These are phyloP conservation scores for Zaprionus nigranus DNA, from an alignment of 1,140 invertebrate species.

Conservation along the genomic window DNA sequence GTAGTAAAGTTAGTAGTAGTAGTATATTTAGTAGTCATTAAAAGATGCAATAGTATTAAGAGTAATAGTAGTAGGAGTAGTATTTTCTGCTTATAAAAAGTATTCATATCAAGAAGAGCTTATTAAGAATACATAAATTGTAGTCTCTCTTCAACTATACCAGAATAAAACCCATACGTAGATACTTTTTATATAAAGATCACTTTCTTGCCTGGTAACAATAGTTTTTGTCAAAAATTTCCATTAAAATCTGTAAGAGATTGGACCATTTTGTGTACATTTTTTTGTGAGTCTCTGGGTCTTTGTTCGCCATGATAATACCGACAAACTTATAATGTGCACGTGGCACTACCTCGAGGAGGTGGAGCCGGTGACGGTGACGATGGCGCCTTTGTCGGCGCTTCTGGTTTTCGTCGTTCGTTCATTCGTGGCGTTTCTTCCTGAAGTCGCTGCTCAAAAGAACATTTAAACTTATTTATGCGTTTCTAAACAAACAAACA, in stretches of 20 bases:
- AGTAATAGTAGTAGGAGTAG: too few relatives aligned
- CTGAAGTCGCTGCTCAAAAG: constrained; percentile 26
- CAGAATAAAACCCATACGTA: not conserved
- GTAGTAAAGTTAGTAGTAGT: too few relatives aligned
- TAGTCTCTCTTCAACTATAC: not conserved
- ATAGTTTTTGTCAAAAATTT: not conserved
- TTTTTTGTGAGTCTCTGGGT: not conserved
- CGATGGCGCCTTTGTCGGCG: constrained; percentile 35
- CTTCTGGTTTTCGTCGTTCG: constrained; percentile 49
- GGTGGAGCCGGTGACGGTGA: constrained; percentile 6
- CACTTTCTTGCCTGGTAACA: not conserved
- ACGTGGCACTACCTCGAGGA: not conserved
- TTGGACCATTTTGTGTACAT: not conserved
- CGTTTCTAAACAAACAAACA: constrained; percentile 65
- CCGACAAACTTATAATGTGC: not conserved
- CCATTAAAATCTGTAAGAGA: not conserved
- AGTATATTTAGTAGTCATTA: too few relatives aligned
- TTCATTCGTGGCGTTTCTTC: constrained; percentile 21
- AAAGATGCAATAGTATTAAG: too few relatives aligned
- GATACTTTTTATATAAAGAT: not conserved
- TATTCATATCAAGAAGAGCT: not conserved
- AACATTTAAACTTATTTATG: constrained; percentile 62
- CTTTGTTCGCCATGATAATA: not conserved
- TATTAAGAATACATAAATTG: not conserved
- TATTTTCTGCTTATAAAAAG: too few relatives aligned